These are phyloP conservation scores for Drosophila parvula DNA, from an alignment of 1,140 invertebrate genomes.

Conservation along the genomic window DNA sequence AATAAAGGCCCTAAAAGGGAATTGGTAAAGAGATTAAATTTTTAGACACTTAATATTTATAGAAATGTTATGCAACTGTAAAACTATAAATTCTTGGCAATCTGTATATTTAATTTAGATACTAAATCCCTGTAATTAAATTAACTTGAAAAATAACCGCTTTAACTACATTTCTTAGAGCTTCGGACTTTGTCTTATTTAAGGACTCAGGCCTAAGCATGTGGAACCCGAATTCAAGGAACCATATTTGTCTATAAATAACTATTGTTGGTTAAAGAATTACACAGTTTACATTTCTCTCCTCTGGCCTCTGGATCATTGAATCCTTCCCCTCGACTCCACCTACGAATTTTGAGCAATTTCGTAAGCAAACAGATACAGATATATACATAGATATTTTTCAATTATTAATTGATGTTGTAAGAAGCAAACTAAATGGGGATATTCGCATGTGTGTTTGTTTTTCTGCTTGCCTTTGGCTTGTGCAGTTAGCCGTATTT, in stretches of 20 bases:
- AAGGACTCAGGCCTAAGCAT: not conserved
- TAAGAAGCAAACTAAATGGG: constrained; percentile 41
- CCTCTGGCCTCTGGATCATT: not conserved
- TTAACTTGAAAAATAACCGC: not conserved
- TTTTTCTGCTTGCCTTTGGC: constrained; percentile 34
- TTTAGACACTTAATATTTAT: too few relatives aligned
- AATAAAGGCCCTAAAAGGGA: not conserved
- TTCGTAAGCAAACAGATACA: constrained; percentile 20
- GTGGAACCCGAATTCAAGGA: not conserved
- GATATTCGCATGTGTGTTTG: constrained; percentile 24
- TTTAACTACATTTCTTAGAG: not conserved
- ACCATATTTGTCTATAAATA: constrained; percentile 13
- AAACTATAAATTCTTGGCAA: not conserved
- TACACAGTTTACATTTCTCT: constrained; percentile 25
- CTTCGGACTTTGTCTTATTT: not conserved
- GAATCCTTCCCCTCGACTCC: constrained; percentile 1
- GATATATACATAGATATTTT: constrained; percentile 33
- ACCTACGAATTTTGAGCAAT: constrained; percentile 9
- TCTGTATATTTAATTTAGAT: too few relatives aligned
- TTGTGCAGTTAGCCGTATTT: constrained; percentile 45
- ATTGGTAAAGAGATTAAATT: not conserved
- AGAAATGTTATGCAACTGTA: too few relatives aligned
- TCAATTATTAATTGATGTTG: constrained; percentile 72
- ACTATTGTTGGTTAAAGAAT: constrained; percentile 35
- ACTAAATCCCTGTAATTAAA: too few relatives aligned